Conservation (phyloP, 2,113 vertebrate species). For the Crocuta crocuta region DNA sequence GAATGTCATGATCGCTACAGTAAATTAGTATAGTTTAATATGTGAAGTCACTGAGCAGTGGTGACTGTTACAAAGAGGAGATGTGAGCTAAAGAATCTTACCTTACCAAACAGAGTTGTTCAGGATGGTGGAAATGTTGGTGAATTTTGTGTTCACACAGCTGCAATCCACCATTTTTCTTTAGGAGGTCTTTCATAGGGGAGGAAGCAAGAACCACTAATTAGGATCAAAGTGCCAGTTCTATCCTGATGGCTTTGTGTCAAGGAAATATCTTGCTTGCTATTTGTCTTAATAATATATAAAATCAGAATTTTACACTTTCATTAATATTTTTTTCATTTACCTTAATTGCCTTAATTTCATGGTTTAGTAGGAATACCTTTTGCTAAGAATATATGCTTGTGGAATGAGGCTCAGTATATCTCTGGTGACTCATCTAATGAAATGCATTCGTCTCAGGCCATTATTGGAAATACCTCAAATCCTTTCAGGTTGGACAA, state of each 20-base stretch:
- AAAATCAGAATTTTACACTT: conserved; percentile 47
- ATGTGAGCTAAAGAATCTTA: background rate
- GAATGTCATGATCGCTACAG: background rate
- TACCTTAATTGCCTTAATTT: conserved; percentile 27
- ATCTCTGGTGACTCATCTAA: conserved; percentile 22
- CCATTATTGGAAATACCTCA: background rate
- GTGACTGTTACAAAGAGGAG: background rate
- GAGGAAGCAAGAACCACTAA: background rate
- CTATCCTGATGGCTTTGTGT: conserved; percentile 3
- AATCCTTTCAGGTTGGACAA: background rate
- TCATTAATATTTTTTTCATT: background rate
- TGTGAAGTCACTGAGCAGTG: background rate
- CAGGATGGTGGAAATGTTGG: background rate
- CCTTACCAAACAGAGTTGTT: background rate
- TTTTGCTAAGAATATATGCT: conserved; percentile 53
- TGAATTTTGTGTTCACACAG: background rate
- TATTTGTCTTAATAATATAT: conserved; percentile 28
- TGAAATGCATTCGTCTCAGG: background rate
- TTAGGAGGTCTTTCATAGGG: background rate
- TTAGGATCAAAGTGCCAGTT: background rate
- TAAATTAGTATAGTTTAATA: conserved; percentile 40
- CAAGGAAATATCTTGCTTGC: conserved; percentile 7
- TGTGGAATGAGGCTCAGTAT: background rate
- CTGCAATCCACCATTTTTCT: background rate
- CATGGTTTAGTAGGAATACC: background rate